phyloP scores from a whole-genome alignment of 2,888 invertebrate species.

The Cybosia mesomella region DNA sequence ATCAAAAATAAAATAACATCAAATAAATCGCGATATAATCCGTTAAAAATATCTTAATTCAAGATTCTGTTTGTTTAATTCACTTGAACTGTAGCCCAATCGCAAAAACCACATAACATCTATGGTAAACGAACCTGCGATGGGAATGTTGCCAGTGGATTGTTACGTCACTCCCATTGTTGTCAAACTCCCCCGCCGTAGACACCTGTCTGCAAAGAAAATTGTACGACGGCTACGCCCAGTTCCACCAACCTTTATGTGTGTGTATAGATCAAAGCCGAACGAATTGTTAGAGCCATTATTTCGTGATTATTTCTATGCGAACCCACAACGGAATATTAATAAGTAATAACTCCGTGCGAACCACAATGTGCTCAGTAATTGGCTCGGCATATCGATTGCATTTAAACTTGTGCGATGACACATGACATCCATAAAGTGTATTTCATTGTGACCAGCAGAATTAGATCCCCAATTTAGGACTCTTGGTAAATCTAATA shows the following conservation, averaged over 20 bases:
- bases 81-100: background rate
- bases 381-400: slow-evolving; percentile 57
- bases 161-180: slow-evolving; percentile 62
- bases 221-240: slow-evolving; percentile 52
- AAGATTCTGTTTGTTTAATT: background rate
- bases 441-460: slow-evolving; percentile 17
- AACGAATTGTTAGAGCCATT: slow-evolving; percentile 48
- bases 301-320: slow-evolving; percentile 60
- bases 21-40: no score
- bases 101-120: background rate
- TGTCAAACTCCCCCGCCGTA: slow-evolving; percentile 58
- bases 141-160: slow-evolving; percentile 33
- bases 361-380: background rate
- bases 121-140: slow-evolving; percentile 9
- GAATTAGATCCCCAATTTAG: no score
- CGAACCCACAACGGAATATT: slow-evolving; percentile 69
- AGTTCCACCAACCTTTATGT: slow-evolving; percentile 65
- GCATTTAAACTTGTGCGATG: slow-evolving; percentile 32
- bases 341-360: slow-evolving; percentile 51
- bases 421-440: slow-evolving; percentile 19
- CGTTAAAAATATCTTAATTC: no score
- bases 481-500: no score
- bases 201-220: slow-evolving; percentile 62
- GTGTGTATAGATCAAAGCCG: slow-evolving; percentile 47
- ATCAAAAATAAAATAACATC: no score